Conservation (phyloP, 2,888 invertebrate genomes). For the Rutpela maculata region DNA sequence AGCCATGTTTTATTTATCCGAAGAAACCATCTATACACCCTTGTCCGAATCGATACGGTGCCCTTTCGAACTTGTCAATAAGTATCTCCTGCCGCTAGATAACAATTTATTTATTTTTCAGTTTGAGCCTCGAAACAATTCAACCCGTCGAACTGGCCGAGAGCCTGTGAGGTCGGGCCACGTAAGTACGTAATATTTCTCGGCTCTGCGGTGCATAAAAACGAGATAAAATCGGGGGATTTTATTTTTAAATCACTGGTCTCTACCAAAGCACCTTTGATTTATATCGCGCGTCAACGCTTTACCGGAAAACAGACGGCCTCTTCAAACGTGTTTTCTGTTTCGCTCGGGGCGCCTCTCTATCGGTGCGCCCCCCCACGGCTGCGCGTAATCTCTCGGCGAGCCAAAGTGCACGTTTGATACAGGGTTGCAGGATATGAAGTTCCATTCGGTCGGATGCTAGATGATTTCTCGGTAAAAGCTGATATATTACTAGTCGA, state of each 20-base stretch:
- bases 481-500: slow-evolving; percentile 16
- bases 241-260: slow-evolving; percentile 50
- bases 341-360: slow-evolving; percentile 13
- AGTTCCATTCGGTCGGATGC: not conserved
- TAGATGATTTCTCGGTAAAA: not conserved
- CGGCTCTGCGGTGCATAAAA: slow-evolving; percentile 5
- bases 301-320: slow-evolving; percentile 49
- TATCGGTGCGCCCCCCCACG: slow-evolving; percentile 14
- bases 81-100: not conserved
- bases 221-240: slow-evolving; percentile 12
- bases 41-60: slow-evolving; percentile 49
- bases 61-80: slow-evolving; percentile 46
- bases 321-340: slow-evolving; percentile 30
- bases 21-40: slow-evolving; percentile 44
- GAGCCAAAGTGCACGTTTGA: not conserved
- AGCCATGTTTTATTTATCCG: slow-evolving; percentile 54
- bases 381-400: slow-evolving; percentile 4
- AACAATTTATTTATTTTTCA: not conserved
- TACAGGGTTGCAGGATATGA: not conserved
- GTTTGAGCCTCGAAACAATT: not conserved
- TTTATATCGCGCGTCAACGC: slow-evolving; percentile 58
- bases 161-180: not conserved
- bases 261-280: slow-evolving; percentile 55
- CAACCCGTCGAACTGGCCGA: not conserved
- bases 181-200: not conserved